Percentiles rank a stretch among this genome's conserved stretches.
These are phyloP conservation scores for Sparidentex hasta DNA, from an alignment of 2,797 vertebrate genomes.

Conservation along the genomic window DNA sequence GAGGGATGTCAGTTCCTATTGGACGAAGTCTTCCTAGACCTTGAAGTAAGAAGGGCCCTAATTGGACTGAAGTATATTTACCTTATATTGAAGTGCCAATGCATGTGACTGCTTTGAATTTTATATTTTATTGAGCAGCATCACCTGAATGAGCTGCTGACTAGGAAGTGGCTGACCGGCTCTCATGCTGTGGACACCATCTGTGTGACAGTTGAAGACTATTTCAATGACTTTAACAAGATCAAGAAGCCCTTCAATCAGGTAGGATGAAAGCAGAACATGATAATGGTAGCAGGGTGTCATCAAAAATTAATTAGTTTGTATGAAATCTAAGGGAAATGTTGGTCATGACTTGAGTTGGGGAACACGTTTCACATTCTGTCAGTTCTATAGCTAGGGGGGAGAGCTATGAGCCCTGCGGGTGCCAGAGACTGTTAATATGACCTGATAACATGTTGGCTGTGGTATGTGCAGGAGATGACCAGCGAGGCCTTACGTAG, in stretches of 20 bases:
- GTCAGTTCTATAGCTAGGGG: background rate
- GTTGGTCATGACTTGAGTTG: background rate
- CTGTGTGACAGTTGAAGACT: conserved; percentile 98
- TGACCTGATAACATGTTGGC: background rate
- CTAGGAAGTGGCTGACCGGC: conserved; percentile 94
- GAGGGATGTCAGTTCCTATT: conserved; percentile 94
- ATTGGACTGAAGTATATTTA: background rate
- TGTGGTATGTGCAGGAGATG: conserved; percentile 88
- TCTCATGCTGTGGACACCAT: conserved; percentile 97
- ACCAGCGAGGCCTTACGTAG: conserved; percentile 92
- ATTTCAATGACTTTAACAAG: conserved; percentile 98
- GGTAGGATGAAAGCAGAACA: conserved; percentile 77
- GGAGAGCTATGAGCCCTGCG: background rate
- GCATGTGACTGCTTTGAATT: background rate
- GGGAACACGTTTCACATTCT: background rate
- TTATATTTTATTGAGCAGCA: conserved; percentile 79
- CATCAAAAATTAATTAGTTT: background rate
- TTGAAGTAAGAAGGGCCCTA: conserved; percentile 88
- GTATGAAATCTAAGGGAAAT: background rate
- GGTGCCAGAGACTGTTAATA: no score
- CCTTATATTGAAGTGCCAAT: background rate
- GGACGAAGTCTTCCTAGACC: conserved; percentile 97
- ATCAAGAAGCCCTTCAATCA: conserved; percentile 97
- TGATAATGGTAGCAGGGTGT: background rate
- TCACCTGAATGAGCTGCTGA: conserved; percentile 94